Evolutionary conservation across 2,797 vertebrate genomes (phyloP), one percentile per base, ranked within the genome.

Genomic region (Parambassis ranga): DNA sequence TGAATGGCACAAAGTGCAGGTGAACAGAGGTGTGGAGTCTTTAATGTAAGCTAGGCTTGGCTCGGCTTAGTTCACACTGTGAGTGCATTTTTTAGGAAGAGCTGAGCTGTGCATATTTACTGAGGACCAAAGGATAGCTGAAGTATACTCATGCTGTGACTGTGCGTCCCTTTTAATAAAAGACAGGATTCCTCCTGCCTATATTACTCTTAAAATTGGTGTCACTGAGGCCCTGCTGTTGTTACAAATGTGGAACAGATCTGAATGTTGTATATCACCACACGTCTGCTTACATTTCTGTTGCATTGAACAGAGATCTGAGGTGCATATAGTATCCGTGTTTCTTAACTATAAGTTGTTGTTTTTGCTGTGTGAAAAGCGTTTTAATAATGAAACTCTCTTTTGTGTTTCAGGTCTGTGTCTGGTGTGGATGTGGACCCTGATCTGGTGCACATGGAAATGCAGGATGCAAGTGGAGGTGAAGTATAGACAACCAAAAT

Each of bases 361-460:
- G n/a, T n/a, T n/a, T n/a, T 22, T 22, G 3, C 6, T 13, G 0
- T 36, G 10, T 6, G 8, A 53, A 18, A 37, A 24, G 1, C 0
- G 5, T 6, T 7, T 16, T 14, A 37, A 23, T 7, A 10, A 52
- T 41, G 8, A 16, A 3, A 13, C 10, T 35, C 2, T 48, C 30
- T 18, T 72, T 2, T 78, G 32, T 68, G 33, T 84, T 92, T 39
- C 87, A 99, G 97, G 97, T 94, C 96, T 9, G 92, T 97, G 55
- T 90, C 94, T 24, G 93, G 91, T 47, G 93, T 96, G 84, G 96
- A 98, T 0, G 64, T 90, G 47, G 94, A 97, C 71, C 91, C 94
- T 32, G 92, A 97, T 81, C 79, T 99, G 82, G 94, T 98, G 79
- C 96, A 99, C 87, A 94, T 98, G 95, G 96, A 99, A 81, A 93